These are phyloP conservation scores for Amiota minor DNA, from an alignment of 2,888 invertebrate genomes.

Conservation along the genomic window DNA sequence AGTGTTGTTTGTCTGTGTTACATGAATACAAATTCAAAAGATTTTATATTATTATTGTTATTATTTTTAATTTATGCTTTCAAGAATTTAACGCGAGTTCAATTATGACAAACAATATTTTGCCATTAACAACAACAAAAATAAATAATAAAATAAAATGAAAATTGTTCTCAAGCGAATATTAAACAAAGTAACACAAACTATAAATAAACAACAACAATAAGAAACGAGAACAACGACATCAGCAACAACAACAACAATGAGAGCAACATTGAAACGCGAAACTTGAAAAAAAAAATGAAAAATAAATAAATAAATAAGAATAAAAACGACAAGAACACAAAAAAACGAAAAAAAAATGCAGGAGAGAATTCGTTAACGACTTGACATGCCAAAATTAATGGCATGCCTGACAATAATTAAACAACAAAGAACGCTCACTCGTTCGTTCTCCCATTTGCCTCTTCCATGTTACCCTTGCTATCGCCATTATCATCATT, in stretches of 20 bases:
- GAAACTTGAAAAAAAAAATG: conserved; percentile 21
- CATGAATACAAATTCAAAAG: not conserved
- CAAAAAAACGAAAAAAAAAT: conserved; percentile 43
- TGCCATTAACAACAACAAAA: not conserved
- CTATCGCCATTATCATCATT: too few species aligned
- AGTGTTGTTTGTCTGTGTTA: too few species aligned
- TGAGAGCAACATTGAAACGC: conserved; percentile 35
- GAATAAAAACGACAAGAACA: conserved; percentile 40
- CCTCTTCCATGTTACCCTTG: too few species aligned
- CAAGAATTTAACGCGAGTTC: not conserved
- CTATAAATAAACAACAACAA: conserved; percentile 24
- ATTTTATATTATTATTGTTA: not conserved
- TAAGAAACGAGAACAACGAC: conserved; percentile 39
- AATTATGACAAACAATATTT: conserved; percentile 13
- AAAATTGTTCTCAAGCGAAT: not conserved
- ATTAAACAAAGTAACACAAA: conserved; percentile 18
- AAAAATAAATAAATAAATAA: conserved; percentile 29
- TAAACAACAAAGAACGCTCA: conserved; percentile 50
- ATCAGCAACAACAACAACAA: conserved; percentile 38
- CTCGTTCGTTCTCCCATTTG: not conserved
- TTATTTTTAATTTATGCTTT: not conserved
- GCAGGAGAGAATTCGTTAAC: conserved; percentile 69
- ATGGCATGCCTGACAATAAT: conserved; percentile 72
- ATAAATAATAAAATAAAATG: not conserved
- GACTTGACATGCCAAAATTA: conserved; percentile 73